Evolutionary conservation across 1,140 invertebrate genomes (phyloP).

Genomic region (Piezodorus guildinii): DNA sequence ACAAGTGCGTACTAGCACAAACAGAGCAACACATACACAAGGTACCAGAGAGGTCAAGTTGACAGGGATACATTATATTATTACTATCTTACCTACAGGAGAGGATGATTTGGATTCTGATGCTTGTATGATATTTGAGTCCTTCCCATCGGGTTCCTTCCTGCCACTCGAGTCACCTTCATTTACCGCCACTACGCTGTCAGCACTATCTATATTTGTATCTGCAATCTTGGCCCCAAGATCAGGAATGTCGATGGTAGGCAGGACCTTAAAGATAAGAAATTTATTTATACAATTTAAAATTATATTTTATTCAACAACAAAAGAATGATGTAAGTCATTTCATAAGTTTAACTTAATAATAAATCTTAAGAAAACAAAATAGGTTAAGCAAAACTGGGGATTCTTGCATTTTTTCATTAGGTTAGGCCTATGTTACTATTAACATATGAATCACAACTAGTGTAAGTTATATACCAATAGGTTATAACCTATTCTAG

Average conservation of each 20-base stretch:
- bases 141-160: conserved; percentile 63
- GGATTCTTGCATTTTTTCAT: no score
- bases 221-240: background rate
- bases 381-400: no score
- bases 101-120: background rate
- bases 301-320: no score
- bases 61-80: background rate
- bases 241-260: background rate
- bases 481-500: no score
- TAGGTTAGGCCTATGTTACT: no score
- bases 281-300: background rate
- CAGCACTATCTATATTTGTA: background rate
- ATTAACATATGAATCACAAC: no score
- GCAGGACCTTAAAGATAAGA: background rate
- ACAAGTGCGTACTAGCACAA: no score
- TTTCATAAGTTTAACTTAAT: no score
- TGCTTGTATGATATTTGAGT: conserved; percentile 33
- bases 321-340: no score
- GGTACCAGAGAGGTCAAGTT: background rate
- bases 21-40: background rate
- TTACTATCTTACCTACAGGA: conserved; percentile 8
- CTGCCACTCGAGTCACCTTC: conserved; percentile 27
- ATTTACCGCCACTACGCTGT: background rate
- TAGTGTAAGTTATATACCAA: no score
- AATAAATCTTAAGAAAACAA: no score